Conservation (phyloP, 2,888 invertebrate genomes). For the Trichogramma evanescens region DNA sequence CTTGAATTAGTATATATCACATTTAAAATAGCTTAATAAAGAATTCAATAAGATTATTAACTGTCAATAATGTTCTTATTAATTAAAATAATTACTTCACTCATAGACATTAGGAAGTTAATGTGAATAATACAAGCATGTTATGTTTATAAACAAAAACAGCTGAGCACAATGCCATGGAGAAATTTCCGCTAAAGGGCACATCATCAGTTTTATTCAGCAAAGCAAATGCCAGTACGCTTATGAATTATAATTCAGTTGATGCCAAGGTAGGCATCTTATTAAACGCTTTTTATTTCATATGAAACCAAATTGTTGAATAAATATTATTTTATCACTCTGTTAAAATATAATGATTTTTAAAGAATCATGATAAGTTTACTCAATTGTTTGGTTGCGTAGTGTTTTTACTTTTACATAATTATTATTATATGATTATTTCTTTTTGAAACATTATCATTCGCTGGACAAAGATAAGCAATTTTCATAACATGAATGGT, state of each 20-base stretch:
- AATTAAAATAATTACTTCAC: neutral
- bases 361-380: constrained; percentile 6
- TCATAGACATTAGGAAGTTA: constrained; percentile 7
- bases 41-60: no score
- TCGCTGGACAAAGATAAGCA: constrained; percentile 1
- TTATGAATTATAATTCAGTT: constrained; percentile 43
- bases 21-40: no score
- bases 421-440: constrained; percentile 2
- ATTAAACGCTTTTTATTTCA: constrained; percentile 16
- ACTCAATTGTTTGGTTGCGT: neutral
- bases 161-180: constrained; percentile 51
- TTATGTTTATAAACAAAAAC: constrained; percentile 20
- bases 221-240: constrained; percentile 35
- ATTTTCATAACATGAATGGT: neutral
- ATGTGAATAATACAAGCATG: constrained; percentile 20
- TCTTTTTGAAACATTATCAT: constrained; percentile 5
- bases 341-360: constrained; percentile 1
- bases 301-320: neutral
- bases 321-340: neutral
- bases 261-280: constrained; percentile 42
- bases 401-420: constrained; percentile 7
- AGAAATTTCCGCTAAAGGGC: constrained; percentile 66
- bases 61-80: no score
- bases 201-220: constrained; percentile 37
- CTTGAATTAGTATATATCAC: no score